Conservation (phyloP, 2,888 invertebrate genomes). For the Dorcus hopei region DNA sequence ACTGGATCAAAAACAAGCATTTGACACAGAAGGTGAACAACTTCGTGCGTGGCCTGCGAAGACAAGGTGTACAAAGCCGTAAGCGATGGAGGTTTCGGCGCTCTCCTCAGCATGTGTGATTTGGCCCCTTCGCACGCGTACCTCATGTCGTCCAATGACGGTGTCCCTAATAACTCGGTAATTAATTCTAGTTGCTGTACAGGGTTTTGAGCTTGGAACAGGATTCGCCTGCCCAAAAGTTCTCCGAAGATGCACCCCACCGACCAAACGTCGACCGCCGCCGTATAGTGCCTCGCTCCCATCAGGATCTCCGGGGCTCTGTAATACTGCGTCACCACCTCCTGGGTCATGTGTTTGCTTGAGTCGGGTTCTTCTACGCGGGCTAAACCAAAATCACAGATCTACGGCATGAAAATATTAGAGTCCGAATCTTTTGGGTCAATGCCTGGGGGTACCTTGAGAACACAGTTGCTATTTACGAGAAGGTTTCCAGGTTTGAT, state of each 20-base stretch:
- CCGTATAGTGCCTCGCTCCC: constrained; percentile 96
- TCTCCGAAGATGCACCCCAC: constrained; percentile 99
- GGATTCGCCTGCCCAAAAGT: constrained; percentile 88
- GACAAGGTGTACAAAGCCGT: constrained; percentile 87
- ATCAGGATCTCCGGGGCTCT: constrained; percentile 98
- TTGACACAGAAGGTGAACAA: constrained; percentile 93
- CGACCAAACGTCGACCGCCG: constrained; percentile 98
- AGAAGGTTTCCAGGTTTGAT: constrained; percentile 98
- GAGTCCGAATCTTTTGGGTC: not conserved
- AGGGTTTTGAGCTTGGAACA: constrained; percentile 97
- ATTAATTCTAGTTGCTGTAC: constrained; percentile 97
- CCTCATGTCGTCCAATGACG: constrained; percentile 92
- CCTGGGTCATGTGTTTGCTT: constrained; percentile 96
- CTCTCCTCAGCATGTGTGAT: constrained; percentile 84
- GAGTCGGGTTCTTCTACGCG: constrained; percentile 95
- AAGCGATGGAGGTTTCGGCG: constrained; percentile 83
- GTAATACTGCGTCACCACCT: constrained; percentile 99
- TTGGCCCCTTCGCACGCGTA: constrained; percentile 95
- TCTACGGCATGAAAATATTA: constrained; percentile 53
- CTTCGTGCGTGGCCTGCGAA: constrained; percentile 93
- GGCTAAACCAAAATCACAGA: constrained; percentile 99
- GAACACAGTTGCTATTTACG: constrained; percentile 98
- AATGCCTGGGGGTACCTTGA: constrained; percentile 63
- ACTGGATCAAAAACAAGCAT: constrained; percentile 99
- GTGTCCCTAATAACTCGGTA: constrained; percentile 95